phyloP scores from a whole-genome alignment of 64 coral and sea anemone genomes.

The Cladopsammia gracilis region DNA sequence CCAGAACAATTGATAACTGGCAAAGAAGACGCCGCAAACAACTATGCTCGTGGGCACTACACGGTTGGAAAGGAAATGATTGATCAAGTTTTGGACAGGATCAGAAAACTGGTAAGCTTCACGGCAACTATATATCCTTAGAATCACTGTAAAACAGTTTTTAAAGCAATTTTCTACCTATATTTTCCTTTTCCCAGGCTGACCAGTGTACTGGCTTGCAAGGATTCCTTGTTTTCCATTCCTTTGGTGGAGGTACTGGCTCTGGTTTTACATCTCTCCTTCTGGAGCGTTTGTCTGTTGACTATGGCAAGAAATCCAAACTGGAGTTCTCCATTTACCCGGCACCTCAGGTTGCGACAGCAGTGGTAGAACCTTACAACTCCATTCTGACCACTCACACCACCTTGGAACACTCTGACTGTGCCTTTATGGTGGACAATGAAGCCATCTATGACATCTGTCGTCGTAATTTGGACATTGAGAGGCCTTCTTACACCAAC shows the following conservation, averaged over 20 bases:
- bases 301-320: background rate
- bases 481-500: too few species aligned
- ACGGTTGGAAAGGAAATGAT: conserved; percentile 21
- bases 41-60: conserved; percentile 25
- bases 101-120: conserved; percentile 1
- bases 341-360: background rate
- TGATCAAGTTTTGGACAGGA: conserved; percentile 10
- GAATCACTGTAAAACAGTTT: too few species aligned
- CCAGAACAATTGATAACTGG: conserved; percentile 19
- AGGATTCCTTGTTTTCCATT: conserved; percentile 9
- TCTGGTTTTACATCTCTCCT: background rate
- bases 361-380: background rate
- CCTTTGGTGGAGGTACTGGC: conserved; percentile 16
- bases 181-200: background rate
- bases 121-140: too few species aligned
- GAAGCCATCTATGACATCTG: too few species aligned
- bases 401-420: background rate
- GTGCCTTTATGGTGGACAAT: background rate
- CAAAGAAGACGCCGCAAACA: conserved; percentile 23
- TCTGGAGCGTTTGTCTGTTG: background rate
- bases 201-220: conserved; percentile 8
- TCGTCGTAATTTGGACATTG: too few species aligned
- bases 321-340: background rate
- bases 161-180: too few species aligned
- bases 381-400: conserved; percentile 12